These are phyloP conservation scores for Sturmia bella DNA, from an alignment of 2,888 invertebrate species.

Conservation along the genomic window DNA sequence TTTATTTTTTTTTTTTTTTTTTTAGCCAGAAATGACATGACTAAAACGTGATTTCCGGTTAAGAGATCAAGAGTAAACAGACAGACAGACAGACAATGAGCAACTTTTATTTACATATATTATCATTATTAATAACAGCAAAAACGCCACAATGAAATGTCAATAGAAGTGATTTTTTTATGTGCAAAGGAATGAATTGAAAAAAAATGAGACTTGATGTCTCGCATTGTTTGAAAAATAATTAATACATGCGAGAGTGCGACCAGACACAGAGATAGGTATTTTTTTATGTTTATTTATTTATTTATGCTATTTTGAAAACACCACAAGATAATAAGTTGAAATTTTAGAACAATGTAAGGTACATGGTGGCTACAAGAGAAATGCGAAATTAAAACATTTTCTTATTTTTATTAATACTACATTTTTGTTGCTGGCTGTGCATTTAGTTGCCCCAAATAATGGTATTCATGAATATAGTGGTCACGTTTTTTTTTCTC, in stretches of 20 bases:
- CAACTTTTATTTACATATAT: slow-evolving; percentile 19
- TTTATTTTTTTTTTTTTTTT: neutral
- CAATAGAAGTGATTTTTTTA: slow-evolving; percentile 18
- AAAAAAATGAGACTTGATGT: slow-evolving; percentile 39
- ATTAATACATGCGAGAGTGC: neutral
- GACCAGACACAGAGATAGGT: too few relatives aligned
- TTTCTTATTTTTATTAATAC: too few relatives aligned
- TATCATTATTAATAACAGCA: slow-evolving; percentile 8
- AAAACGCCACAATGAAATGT: slow-evolving; percentile 10
- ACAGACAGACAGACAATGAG: neutral
- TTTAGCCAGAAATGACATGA: slow-evolving; percentile 15
- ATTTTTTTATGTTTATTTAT: too few relatives aligned
- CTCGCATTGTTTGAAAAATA: slow-evolving; percentile 4
- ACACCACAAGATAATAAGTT: too few relatives aligned
- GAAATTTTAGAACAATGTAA: too few relatives aligned
- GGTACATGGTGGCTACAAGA: too few relatives aligned
- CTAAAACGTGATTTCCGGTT: slow-evolving; percentile 61
- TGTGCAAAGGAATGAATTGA: neutral
- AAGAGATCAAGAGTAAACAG: slow-evolving; percentile 11
- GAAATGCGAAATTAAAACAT: too few relatives aligned
- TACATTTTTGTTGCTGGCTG: too few relatives aligned
- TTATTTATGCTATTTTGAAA: too few relatives aligned
- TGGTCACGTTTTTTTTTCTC: too few relatives aligned
- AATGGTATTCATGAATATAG: too few relatives aligned
- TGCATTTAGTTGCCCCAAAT: too few relatives aligned